Percentiles rank a stretch among this genome's conserved stretches.
Evolutionary conservation across 2,888 invertebrate genomes (phyloP).

Genomic region (Zelleria hepariella): DNA sequence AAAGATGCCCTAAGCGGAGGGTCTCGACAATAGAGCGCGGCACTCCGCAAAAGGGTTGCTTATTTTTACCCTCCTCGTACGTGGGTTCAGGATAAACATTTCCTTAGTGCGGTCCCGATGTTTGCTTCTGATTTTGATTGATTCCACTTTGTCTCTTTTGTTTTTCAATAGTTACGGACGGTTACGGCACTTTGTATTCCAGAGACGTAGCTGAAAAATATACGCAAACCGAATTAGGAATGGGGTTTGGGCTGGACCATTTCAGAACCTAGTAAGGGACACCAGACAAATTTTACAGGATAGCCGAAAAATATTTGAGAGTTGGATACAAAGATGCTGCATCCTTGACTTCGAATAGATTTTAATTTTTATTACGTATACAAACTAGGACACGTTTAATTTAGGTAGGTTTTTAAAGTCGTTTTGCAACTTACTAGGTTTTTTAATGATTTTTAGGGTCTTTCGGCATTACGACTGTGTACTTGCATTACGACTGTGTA

Average conservation of each 20-base stretch:
- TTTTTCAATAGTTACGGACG: background rate
- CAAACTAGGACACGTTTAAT: too few relatives aligned
- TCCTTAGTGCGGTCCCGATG: background rate
- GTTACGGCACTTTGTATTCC: background rate
- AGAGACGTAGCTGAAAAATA: slow-evolving; percentile 6
- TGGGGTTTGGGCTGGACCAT: slow-evolving; percentile 35
- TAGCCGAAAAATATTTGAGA: too few relatives aligned
- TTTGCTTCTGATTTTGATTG: background rate
- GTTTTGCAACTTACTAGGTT: too few relatives aligned
- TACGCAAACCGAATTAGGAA: slow-evolving; percentile 36
- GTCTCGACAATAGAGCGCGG: slow-evolving; percentile 3
- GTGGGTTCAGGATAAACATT: background rate
- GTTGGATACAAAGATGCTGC: too few relatives aligned
- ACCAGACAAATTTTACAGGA: too few relatives aligned
- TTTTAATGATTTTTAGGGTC: too few relatives aligned
- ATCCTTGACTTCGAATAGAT: too few relatives aligned
- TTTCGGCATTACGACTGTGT: too few relatives aligned
- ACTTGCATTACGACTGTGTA: too few relatives aligned
- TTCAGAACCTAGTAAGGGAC: too few relatives aligned
- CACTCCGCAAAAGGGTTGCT: background rate
- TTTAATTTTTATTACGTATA: too few relatives aligned
- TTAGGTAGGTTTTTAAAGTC: too few relatives aligned
- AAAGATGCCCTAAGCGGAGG: slow-evolving; percentile 4
- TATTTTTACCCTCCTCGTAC: slow-evolving; percentile 1
- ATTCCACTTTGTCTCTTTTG: background rate